A percentile compares a stretch with the other conserved stretches of the same genome.
Evolutionary conservation across 1,140 invertebrate genomes (phyloP).

Genomic region (Zaprionus africanus): DNA sequence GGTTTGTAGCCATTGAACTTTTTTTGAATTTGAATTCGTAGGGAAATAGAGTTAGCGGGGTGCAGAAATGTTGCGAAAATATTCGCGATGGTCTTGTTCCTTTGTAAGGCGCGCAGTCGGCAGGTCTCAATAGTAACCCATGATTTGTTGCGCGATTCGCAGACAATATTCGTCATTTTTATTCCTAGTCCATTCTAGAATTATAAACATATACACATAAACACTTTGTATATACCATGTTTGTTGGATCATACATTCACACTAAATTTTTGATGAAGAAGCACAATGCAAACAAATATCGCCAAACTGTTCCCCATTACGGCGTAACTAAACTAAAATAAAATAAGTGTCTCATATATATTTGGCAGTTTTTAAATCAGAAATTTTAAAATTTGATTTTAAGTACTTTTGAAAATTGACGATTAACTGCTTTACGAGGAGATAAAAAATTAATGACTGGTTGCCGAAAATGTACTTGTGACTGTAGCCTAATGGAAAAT

Average conservation of each 20-base stretch:
- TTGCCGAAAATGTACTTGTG: no score
- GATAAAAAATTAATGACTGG: background rate
- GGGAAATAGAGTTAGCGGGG: slow-evolving; percentile 2
- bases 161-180: slow-evolving; percentile 49
- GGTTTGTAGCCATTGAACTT: slow-evolving; percentile 42
- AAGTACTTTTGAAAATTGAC: background rate
- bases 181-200: slow-evolving; percentile 13
- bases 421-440: background rate
- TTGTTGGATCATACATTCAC: background rate
- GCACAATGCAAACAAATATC: background rate
- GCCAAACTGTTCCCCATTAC: background rate
- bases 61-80: slow-evolving; percentile 24
- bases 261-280: background rate
- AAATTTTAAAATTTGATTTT: background rate
- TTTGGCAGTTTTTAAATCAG: background rate
- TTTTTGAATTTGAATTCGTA: slow-evolving; percentile 28
- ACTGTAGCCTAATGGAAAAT: no score
- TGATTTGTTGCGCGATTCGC: slow-evolving; percentile 42
- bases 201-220: background rate
- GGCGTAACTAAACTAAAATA: background rate
- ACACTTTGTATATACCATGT: background rate
- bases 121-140: slow-evolving; percentile 45
- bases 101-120: slow-evolving; percentile 33
- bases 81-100: slow-evolving; percentile 47
- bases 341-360: background rate